Conservation (phyloP, 2,797 vertebrate genomes). For the Orientallactaga sibirica region DNA sequence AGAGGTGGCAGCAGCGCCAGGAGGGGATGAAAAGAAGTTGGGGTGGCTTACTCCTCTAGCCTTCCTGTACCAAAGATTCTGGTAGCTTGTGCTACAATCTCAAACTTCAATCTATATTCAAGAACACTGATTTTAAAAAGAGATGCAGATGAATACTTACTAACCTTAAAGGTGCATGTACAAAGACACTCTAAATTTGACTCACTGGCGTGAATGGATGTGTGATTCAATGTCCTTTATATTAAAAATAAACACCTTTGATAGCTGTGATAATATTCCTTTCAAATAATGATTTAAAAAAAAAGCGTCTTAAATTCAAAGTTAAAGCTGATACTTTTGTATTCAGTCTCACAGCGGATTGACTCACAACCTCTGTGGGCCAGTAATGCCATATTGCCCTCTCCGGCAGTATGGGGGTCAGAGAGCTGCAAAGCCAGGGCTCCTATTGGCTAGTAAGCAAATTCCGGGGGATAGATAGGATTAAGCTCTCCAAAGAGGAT, state of each 20-base stretch:
- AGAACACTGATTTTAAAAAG: slow-evolving; percentile 20
- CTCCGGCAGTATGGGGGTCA: neutral
- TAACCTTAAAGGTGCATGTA: neutral
- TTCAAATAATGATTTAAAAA: neutral
- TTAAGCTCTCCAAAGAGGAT: slow-evolving; percentile 79
- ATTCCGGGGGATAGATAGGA: slow-evolving; percentile 68
- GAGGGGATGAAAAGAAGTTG: neutral
- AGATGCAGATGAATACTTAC: slow-evolving; percentile 6
- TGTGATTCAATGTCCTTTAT: slow-evolving; percentile 13
- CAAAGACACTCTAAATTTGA: slow-evolving; percentile 19
- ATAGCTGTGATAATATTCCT: slow-evolving; percentile 17
- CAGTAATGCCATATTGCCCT: slow-evolving; percentile 22
- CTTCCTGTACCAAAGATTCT: neutral
- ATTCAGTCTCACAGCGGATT: slow-evolving; percentile 18
- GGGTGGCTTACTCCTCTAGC: neutral
- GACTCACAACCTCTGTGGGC: slow-evolving; percentile 27
- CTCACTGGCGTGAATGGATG: slow-evolving; percentile 33
- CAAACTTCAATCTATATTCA: neutral
- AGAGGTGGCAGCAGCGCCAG: neutral
- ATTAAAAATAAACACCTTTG: slow-evolving; percentile 24
- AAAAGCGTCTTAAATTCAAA: slow-evolving; percentile 55
- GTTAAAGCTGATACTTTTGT: slow-evolving; percentile 49
- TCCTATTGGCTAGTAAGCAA: slow-evolving; percentile 64
- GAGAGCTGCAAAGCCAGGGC: slow-evolving; percentile 39
- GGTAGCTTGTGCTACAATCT: slow-evolving; percentile 7